A percentile compares a stretch with the other conserved stretches of the same genome.
Conservation (phyloP, 2,888 invertebrate species). For the Microctonus brassicae region DNA sequence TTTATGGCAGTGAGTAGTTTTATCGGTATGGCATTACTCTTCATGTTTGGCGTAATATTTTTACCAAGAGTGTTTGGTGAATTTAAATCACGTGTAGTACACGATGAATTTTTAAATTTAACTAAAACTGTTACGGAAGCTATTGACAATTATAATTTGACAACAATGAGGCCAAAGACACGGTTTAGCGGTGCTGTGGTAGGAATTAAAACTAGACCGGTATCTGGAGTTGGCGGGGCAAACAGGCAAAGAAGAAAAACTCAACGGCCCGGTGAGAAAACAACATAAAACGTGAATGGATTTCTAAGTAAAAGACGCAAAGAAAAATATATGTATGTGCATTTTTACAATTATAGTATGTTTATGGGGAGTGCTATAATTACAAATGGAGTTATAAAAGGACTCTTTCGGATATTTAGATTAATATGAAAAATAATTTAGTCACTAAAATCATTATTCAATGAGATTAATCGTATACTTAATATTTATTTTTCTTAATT, state of each 20-base stretch:
- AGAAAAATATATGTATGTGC: not conserved
- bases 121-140: constrained; percentile 54
- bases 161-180: constrained; percentile 28
- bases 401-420: not conserved
- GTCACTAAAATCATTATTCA: not conserved
- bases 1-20: constrained; percentile 75
- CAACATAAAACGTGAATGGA: not conserved
- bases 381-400: not conserved
- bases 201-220: constrained; percentile 36
- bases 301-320: not conserved
- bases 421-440: not conserved
- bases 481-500: constrained; percentile 32
- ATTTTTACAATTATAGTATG: not conserved
- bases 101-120: constrained; percentile 53
- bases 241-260: constrained; percentile 24
- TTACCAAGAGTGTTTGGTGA: constrained; percentile 69
- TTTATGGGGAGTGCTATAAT: not conserved
- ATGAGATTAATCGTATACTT: constrained; percentile 20
- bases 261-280: constrained; percentile 6
- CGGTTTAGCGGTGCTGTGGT: constrained; percentile 23
- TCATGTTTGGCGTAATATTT: constrained; percentile 71
- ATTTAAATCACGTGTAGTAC: constrained; percentile 48
- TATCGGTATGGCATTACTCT: constrained; percentile 73
- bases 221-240: constrained; percentile 14
- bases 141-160: constrained; percentile 47